Evolutionary conservation across 37 sponge, comb jelly and placozoan species (phyloP).

Genomic region (Hexactinellida sp.): DNA sequence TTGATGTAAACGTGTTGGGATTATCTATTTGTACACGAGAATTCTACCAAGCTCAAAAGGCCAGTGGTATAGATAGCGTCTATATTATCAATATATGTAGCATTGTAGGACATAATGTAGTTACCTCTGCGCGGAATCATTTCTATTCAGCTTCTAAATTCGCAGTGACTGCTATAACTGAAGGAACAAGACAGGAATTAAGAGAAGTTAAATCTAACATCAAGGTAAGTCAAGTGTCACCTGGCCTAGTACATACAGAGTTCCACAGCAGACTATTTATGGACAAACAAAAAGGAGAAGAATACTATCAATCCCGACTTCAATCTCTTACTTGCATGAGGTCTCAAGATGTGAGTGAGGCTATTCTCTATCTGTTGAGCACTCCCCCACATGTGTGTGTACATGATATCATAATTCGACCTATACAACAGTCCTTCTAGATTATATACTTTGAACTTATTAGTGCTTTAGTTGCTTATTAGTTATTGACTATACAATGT

Average conservation of each 20-base stretch:
- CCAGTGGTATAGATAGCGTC: conserved; percentile 44
- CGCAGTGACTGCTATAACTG: conserved; percentile 65
- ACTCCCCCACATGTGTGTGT: conserved; percentile 11
- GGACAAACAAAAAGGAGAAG: not conserved
- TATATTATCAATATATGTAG: conserved; percentile 38
- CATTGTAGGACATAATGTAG: not conserved
- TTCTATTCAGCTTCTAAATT: conserved; percentile 60
- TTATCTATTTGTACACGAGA: conserved; percentile 49
- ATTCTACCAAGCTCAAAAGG: conserved; percentile 35
- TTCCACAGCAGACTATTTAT: conserved; percentile 22
- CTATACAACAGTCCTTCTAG: not conserved
- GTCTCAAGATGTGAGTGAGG: not conserved
- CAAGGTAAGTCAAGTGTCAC: conserved; percentile 57
- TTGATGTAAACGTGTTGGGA: conserved; percentile 62
- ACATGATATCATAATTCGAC: not conserved
- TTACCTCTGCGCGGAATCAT: not conserved
- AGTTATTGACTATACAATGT: too few relatives aligned
- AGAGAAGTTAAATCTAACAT: conserved; percentile 47
- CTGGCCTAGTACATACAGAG: conserved; percentile 58
- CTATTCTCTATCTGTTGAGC: not conserved
- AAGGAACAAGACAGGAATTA: conserved; percentile 54
- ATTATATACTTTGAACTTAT: not conserved
- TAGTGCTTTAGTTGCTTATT: too few relatives aligned
- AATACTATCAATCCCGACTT: not conserved
- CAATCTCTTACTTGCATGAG: not conserved